These are phyloP conservation scores for Hippocampus abdominalis DNA, from an alignment of 2,113 vertebrate species.

Conservation along the genomic window DNA sequence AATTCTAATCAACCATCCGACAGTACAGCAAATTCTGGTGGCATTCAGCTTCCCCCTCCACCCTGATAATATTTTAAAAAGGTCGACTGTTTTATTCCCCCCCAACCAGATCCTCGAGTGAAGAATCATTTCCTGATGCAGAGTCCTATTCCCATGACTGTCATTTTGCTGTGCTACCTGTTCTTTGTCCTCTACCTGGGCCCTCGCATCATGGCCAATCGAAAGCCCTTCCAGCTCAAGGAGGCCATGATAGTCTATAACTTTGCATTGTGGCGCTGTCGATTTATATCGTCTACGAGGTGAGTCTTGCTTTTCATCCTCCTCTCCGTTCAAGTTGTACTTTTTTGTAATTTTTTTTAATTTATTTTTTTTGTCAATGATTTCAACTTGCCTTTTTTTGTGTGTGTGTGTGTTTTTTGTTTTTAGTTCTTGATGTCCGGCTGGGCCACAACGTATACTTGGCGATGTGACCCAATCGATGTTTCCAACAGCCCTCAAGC, in stretches of 20 bases:
- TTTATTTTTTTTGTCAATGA: background rate
- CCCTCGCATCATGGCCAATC: constrained; percentile 90
- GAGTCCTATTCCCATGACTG: constrained; percentile 80
- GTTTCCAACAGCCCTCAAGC: constrained; percentile 84
- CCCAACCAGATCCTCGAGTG: constrained; percentile 81
- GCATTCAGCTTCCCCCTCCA: background rate
- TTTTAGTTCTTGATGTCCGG: constrained; percentile 94
- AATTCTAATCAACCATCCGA: too few relatives aligned
- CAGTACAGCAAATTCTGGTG: background rate
- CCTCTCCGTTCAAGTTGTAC: background rate
- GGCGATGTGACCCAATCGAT: constrained; percentile 89
- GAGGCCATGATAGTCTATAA: constrained; percentile 95
- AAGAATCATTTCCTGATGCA: constrained; percentile 86
- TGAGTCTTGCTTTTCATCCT: constrained; percentile 44
- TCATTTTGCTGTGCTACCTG: constrained; percentile 83
- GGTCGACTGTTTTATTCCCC: background rate
- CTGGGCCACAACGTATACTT: constrained; percentile 90
- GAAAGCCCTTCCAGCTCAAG: constrained; percentile 91
- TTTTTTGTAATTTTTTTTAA: too few relatives aligned
- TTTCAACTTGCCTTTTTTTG: background rate
- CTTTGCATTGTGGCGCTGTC: constrained; percentile 88
- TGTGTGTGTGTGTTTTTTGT: background rate
- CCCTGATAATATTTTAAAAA: background rate
- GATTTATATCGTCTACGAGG: constrained; percentile 90
- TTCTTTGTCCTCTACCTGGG: constrained; percentile 91